Conservation (phyloP, 2,797 vertebrate species). For the Eulemur albifrons region DNA sequence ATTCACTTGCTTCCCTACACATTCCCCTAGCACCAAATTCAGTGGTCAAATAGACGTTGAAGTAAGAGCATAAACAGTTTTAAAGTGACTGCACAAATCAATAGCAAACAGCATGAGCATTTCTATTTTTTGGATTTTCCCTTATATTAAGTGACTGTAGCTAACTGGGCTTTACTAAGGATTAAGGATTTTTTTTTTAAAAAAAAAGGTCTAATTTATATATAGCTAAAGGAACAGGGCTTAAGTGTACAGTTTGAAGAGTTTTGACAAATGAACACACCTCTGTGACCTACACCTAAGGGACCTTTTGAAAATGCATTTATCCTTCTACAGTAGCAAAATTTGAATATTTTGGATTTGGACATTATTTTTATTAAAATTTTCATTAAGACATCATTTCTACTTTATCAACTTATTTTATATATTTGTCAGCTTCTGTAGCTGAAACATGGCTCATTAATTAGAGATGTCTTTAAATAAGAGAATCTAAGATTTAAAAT, state of each 20-base stretch:
- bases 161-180: background rate
- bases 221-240: background rate
- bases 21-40: conserved; percentile 13
- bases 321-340: background rate
- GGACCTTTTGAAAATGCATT: background rate
- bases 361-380: background rate
- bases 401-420: background rate
- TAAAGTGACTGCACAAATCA: conserved; percentile 18
- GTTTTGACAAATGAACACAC: background rate
- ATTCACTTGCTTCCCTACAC: conserved; percentile 9
- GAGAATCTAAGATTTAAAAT: conserved; percentile 27
- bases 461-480: background rate
- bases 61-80: conserved; percentile 11
- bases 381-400: background rate
- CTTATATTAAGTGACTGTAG: background rate
- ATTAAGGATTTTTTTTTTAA: background rate
- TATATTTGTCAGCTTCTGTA: background rate
- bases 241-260: background rate
- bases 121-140: background rate
- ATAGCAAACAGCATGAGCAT: background rate
- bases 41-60: conserved; percentile 43
- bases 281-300: background rate
- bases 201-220: background rate
- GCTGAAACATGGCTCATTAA: background rate
- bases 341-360: background rate